These are phyloP conservation scores for Spinus pinus DNA, from an alignment of 2,797 vertebrate species.

Conservation along the genomic window DNA sequence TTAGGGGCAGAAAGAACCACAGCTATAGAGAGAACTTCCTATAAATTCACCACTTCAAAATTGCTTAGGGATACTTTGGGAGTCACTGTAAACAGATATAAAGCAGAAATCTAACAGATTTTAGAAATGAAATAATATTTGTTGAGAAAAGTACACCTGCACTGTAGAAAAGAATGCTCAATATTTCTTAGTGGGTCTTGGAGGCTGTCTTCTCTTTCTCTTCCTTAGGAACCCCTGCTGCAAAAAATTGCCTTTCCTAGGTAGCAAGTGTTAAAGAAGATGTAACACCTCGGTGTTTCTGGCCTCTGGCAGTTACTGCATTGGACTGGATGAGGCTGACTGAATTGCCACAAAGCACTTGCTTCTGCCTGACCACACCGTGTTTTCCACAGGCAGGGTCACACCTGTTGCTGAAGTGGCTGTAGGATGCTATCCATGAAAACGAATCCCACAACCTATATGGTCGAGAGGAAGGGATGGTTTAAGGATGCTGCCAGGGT, in stretches of 20 bases:
- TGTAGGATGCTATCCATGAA: not conserved
- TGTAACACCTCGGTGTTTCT: not conserved
- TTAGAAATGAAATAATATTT: not conserved
- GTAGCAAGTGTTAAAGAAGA: not conserved
- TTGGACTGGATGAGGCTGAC: not conserved
- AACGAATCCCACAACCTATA: fast-evolving
- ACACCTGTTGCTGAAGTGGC: not conserved
- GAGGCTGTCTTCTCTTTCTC: not conserved
- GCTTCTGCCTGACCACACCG: not conserved
- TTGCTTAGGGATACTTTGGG: not conserved
- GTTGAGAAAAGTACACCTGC: not conserved
- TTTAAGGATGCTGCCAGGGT: not conserved
- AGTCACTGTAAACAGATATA: not conserved
- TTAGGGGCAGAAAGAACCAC: not conserved
- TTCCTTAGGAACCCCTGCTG: not conserved
- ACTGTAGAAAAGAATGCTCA: not conserved
- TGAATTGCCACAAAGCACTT: not conserved
- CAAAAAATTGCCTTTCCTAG: not conserved
- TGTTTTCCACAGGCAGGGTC: not conserved
- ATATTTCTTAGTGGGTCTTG: not conserved
- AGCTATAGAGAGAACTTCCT: not conserved
- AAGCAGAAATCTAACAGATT: not conserved
- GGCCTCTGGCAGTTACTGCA: not conserved
- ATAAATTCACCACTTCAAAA: not conserved
- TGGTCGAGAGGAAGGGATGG: not conserved